Base-by-base conservation (phyloP, 2,888 invertebrate genomes). In the Ptycholaimellus sp. region DNA sequence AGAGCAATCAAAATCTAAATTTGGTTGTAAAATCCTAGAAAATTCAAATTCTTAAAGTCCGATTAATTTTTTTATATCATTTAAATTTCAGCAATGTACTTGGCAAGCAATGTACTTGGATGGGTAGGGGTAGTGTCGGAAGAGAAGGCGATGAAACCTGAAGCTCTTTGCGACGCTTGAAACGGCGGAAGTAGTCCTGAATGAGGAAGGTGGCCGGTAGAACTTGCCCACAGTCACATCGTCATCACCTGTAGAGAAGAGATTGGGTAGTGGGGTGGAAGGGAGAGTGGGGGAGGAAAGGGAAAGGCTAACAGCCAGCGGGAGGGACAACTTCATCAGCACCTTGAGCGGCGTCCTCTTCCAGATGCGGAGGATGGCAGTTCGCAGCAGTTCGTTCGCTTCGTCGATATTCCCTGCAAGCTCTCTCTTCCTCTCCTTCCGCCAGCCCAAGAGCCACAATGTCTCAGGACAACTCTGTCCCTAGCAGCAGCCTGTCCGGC, bases 161-260 rank as follows among this genome's bases (percentile, higher is more conserved):
- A 23, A 58, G 56, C 48, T 68, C 68, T 48, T 93, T 74, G 39
- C 68, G 59, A 63, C 96, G 96, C 65, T 93, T 96, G 65, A 96
- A 96, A 52, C 93, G 72, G 51, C 93, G 72, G 65, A 96, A 96
- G 64, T 96, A 96, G 62, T 96, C 96, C 65, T 96, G 96, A 55
- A 96, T 96, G 22, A 96, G 73, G 69, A 96, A 96, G n/a, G 93
- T 96, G 32, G 96, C 96, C n/a, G n/a, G 63, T 96, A 96, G 66
- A 96, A 96, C 64, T 96, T 96, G 40, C 93, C 96, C 9, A 96
- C 93, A 0, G 96, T 96, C 33, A 96, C 90, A 63, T 96, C 93
- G 59, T 96, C 93, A 56, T 93, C 93, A 37, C 52, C 56, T 56
- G 45, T 28, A 48, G 44, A 42, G n/a, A 45, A 42, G n/a, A 9